Evolutionary conservation across 2,113 vertebrate genomes (phyloP).

Genomic region (Todiramphus chloris): DNA sequence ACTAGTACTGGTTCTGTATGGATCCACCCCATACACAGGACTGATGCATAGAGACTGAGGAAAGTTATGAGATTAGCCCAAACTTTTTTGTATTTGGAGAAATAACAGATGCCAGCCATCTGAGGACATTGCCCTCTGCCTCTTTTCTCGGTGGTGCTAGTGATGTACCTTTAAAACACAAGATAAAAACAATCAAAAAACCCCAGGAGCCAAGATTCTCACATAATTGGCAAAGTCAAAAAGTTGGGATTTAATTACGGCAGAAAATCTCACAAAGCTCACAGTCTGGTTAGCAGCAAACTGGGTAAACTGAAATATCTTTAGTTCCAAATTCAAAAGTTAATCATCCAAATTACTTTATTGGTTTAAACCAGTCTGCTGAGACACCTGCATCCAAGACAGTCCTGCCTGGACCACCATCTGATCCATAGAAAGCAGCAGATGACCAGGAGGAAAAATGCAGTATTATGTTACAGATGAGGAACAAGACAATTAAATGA

Average conservation of each 20-base stretch:
- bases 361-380: not conserved
- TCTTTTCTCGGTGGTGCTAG: not conserved
- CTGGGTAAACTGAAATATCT: not conserved
- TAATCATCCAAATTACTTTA: not conserved
- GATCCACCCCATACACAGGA: not conserved
- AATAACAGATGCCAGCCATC: not conserved
- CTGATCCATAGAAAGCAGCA: not conserved
- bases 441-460: not conserved
- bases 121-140: not conserved
- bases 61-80: not conserved
- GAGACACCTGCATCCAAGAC: not conserved
- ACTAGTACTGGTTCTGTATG: not conserved
- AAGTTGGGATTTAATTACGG: not conserved
- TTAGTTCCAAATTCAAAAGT: not conserved
- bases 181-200: not conserved
- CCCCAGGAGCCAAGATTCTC: not conserved
- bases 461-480: not conserved
- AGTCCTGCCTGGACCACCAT: not conserved
- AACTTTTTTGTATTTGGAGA: not conserved
- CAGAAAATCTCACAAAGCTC: not conserved
- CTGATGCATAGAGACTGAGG: not conserved
- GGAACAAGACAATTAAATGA: not conserved
- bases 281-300: not conserved
- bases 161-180: not conserved
- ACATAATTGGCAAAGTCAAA: not conserved